These are phyloP conservation scores for Conomelus anceps DNA, from an alignment of 2,888 invertebrate genomes.

Conservation along the genomic window DNA sequence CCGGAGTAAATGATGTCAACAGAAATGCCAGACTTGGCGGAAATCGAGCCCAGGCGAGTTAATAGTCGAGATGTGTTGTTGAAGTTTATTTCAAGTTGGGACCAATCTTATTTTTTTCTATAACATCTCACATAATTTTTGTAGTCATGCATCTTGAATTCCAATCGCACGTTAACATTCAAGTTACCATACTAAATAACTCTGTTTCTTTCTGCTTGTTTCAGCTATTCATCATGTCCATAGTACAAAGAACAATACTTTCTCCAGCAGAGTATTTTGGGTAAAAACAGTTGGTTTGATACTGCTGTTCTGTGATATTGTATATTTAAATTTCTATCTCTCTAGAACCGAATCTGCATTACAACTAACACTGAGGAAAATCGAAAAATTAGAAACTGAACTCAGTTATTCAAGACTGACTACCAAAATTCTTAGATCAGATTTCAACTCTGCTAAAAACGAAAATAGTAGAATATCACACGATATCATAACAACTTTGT, in stretches of 20 bases:
- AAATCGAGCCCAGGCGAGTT: too few relatives aligned
- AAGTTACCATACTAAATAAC: too few relatives aligned
- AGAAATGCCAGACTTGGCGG: too few relatives aligned
- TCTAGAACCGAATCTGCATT: not conserved
- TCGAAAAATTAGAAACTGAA: conserved; percentile 1
- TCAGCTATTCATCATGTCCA: not conserved
- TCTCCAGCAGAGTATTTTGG: not conserved
- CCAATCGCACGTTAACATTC: not conserved
- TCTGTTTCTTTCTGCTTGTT: not conserved
- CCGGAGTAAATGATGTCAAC: too few relatives aligned
- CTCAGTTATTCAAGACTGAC: not conserved
- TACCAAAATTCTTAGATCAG: not conserved
- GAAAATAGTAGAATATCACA: not conserved
- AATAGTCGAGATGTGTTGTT: too few relatives aligned
- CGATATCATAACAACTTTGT: not conserved
- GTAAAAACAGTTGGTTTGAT: not conserved
- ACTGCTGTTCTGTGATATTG: not conserved
- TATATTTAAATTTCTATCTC: not conserved
- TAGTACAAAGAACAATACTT: not conserved
- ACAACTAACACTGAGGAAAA: not conserved
- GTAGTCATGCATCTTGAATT: too few relatives aligned
- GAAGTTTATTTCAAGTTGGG: too few relatives aligned
- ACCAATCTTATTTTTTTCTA: too few relatives aligned
- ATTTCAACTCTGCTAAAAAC: not conserved
- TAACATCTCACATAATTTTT: too few relatives aligned